These are phyloP conservation scores for Cotesia chilonis DNA, from an alignment of 1,140 invertebrate species.

Conservation along the genomic window DNA sequence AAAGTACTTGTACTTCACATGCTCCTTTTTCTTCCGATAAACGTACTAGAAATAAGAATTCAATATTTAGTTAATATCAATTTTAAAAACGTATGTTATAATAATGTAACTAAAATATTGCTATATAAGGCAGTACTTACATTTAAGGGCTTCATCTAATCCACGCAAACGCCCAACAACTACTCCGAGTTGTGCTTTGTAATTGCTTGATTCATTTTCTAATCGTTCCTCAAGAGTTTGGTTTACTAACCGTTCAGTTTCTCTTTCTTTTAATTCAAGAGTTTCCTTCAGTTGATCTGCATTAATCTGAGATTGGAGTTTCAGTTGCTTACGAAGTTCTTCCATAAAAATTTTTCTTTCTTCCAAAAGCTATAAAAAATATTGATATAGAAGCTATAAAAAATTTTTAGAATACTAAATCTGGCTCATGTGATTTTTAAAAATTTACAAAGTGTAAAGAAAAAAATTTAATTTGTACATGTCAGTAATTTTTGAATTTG, in stretches of 20 bases:
- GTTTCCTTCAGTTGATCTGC: slow-evolving; percentile 82
- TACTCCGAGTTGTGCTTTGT: slow-evolving; percentile 80
- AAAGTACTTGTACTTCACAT: slow-evolving; percentile 85
- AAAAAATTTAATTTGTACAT: no score
- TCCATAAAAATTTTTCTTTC: slow-evolving; percentile 75
- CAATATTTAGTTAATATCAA: background rate
- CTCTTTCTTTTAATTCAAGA: slow-evolving; percentile 75
- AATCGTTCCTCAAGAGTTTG: slow-evolving; percentile 76
- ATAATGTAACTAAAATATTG: background rate
- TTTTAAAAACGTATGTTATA: background rate
- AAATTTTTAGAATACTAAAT: background rate
- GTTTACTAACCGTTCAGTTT: slow-evolving; percentile 73
- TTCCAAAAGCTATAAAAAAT: slow-evolving; percentile 67
- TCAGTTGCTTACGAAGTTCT: slow-evolving; percentile 80
- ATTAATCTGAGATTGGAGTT: slow-evolving; percentile 83
- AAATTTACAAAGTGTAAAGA: no score
- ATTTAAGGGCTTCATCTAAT: slow-evolving; percentile 86
- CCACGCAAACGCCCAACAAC: slow-evolving; percentile 85
- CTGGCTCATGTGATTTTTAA: no score
- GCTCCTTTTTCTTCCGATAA: slow-evolving; percentile 81
- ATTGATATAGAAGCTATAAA: background rate
- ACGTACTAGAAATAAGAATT: slow-evolving; percentile 68
- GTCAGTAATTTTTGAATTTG: no score
- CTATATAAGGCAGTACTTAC: slow-evolving; percentile 67
- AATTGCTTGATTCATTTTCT: slow-evolving; percentile 73